Evolutionary conservation across 2,113 vertebrate species (phyloP).

Genomic region (Malurus melanocephalus): DNA sequence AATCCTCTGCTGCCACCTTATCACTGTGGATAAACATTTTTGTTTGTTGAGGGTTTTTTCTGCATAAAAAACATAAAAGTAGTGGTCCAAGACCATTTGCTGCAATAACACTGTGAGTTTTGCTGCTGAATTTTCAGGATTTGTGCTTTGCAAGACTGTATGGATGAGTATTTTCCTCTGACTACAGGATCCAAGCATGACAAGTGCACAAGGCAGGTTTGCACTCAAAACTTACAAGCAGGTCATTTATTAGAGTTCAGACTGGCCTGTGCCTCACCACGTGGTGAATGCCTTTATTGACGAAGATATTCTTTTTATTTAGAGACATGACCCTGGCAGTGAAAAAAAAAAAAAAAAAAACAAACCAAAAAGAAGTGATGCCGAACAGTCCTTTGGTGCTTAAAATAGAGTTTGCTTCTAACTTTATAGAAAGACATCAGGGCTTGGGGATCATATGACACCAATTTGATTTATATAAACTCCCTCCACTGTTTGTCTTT

Average conservation of each 20-base stretch:
- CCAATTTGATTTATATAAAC: conserved; percentile 53
- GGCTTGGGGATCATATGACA: conserved; percentile 30
- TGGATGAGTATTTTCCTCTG: not conserved
- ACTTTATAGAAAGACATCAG: conserved; percentile 32
- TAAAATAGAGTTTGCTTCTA: conserved; percentile 32
- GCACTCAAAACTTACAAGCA: not conserved
- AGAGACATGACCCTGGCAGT: not conserved
- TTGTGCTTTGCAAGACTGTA: not conserved
- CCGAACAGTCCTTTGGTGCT: not conserved
- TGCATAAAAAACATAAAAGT: not conserved
- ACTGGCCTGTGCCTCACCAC: not conserved
- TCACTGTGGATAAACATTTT: not conserved
- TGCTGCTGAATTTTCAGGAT: not conserved
- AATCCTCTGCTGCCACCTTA: not conserved
- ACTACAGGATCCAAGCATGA: not conserved
- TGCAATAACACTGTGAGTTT: not conserved
- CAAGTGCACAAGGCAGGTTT: not conserved
- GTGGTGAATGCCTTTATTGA: not conserved
- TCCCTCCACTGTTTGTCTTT: conserved; percentile 45
- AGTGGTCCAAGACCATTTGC: not conserved
- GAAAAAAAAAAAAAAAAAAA: not conserved
- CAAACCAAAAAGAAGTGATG: not conserved
- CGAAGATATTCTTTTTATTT: conserved; percentile 2
- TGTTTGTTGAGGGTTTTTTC: not conserved
- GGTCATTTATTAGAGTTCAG: not conserved